phyloP scores from a whole-genome alignment of 1,140 invertebrate species.

The Epicauta chinensis region DNA sequence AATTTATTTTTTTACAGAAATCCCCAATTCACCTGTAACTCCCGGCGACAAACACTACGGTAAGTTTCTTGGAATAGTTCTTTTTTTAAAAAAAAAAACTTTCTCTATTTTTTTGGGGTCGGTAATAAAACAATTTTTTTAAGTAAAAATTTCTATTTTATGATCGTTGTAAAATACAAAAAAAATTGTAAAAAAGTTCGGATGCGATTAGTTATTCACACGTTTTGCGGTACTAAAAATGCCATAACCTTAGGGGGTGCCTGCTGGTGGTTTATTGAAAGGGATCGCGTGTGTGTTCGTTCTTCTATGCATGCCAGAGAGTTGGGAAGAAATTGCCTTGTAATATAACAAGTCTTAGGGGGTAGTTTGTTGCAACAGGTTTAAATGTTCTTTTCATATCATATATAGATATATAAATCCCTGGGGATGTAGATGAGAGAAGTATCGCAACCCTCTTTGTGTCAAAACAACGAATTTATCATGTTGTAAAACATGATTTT shows the following conservation, averaged over 20 bases:
- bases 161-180: neutral
- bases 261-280: constrained; percentile 25
- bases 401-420: constrained; percentile 23
- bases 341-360: constrained; percentile 7
- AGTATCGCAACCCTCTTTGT: constrained; percentile 16
- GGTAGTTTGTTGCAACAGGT: constrained; percentile 29
- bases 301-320: too few species aligned
- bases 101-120: constrained; percentile 1
- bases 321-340: constrained; percentile 16
- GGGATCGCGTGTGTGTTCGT: constrained; percentile 22
- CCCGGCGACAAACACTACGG: constrained; percentile 27
- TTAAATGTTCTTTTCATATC: constrained; percentile 35
- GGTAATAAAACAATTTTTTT: neutral
- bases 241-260: constrained; percentile 27
- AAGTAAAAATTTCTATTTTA: neutral
- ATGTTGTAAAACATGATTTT: constrained; percentile 7
- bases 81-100: neutral
- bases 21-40: constrained; percentile 23
- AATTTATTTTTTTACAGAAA: constrained; percentile 27
- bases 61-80: constrained; percentile 18
- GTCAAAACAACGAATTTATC: constrained; percentile 3
- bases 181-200: constrained; percentile 5
- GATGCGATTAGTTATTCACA: constrained; percentile 22
- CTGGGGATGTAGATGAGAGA: constrained; percentile 9
- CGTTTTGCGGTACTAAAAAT: constrained; percentile 19